These are phyloP conservation scores for Sceloporus tristichus DNA, from an alignment of 2,113 vertebrate species.

Conservation along the genomic window DNA sequence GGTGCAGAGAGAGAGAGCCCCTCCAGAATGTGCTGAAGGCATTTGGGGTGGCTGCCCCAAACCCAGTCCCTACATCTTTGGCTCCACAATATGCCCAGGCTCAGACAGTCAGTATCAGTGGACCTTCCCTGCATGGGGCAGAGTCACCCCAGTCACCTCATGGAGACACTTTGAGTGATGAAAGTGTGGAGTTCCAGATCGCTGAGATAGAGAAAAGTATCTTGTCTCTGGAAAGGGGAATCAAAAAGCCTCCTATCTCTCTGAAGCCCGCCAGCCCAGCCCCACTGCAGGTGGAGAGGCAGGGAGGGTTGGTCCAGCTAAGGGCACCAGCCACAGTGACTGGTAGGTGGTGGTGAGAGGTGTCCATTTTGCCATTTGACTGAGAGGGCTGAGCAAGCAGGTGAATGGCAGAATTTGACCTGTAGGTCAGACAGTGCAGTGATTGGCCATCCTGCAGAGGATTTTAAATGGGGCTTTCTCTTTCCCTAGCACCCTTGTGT, in stretches of 20 bases:
- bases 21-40: slow-evolving; percentile 75
- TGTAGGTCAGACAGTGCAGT: no score
- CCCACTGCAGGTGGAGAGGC: slow-evolving; percentile 30
- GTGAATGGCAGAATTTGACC: not conserved
- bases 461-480: not conserved
- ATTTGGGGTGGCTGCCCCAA: slow-evolving; percentile 59
- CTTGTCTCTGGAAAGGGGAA: slow-evolving; percentile 75
- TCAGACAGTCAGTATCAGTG: slow-evolving; percentile 45
- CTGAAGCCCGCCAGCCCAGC: slow-evolving; percentile 67
- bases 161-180: slow-evolving; percentile 18
- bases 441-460: not conserved
- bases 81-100: slow-evolving; percentile 57
- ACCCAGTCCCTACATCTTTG: not conserved
- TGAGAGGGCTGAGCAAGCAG: not conserved
- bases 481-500: not conserved
- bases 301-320: not conserved
- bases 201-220: slow-evolving; percentile 72
- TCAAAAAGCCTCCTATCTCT: slow-evolving; percentile 65
- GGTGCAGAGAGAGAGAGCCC: slow-evolving; percentile 85
- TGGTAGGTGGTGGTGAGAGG: slow-evolving; percentile 36
- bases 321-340: slow-evolving; percentile 36
- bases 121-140: rapidly evolving
- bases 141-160: rapidly evolving
- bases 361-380: not conserved
- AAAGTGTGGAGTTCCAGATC: slow-evolving; percentile 67